A percentile compares a stretch with the other conserved stretches of the same genome.
phyloP scores from a whole-genome alignment of 2,797 vertebrate species.

The Leptatherina wallacei region DNA sequence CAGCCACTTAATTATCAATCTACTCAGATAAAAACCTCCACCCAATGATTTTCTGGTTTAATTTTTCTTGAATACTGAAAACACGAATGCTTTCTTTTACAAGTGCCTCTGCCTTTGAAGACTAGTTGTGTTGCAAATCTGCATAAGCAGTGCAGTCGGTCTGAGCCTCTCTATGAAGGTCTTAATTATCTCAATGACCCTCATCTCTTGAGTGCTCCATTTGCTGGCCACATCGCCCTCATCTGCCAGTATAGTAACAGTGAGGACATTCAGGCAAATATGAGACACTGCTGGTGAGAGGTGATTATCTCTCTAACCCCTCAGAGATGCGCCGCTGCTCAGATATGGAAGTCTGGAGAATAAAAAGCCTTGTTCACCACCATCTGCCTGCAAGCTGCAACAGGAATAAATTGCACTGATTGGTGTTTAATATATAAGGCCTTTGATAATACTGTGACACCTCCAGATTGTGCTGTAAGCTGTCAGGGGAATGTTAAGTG shows the following conservation, averaged over 20 bases:
- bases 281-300: constrained; percentile 39
- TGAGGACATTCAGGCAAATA: constrained; percentile 28
- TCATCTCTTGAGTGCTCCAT: constrained; percentile 33
- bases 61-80: constrained; percentile 14
- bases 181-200: constrained; percentile 44
- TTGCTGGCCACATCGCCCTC: constrained; percentile 24
- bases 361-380: constrained; percentile 1
- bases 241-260: constrained; percentile 26
- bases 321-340: constrained; percentile 16
- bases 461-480: constrained; percentile 31
- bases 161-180: constrained; percentile 20
- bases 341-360: constrained; percentile 31
- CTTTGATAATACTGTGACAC: constrained; percentile 29
- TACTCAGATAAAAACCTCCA: neutral
- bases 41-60: constrained; percentile 5
- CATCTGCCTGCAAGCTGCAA: constrained; percentile 15
- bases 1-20: neutral
- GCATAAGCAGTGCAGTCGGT: constrained; percentile 9
- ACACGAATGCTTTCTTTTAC: constrained; percentile 22
- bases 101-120: constrained; percentile 7
- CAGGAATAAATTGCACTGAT: constrained; percentile 17
- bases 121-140: constrained; percentile 10
- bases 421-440: constrained; percentile 30
- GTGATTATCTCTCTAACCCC: constrained; percentile 29
- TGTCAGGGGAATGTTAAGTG: constrained; percentile 23